Conservation (phyloP, 2,113 vertebrate species). For the Seriola dumerili region DNA sequence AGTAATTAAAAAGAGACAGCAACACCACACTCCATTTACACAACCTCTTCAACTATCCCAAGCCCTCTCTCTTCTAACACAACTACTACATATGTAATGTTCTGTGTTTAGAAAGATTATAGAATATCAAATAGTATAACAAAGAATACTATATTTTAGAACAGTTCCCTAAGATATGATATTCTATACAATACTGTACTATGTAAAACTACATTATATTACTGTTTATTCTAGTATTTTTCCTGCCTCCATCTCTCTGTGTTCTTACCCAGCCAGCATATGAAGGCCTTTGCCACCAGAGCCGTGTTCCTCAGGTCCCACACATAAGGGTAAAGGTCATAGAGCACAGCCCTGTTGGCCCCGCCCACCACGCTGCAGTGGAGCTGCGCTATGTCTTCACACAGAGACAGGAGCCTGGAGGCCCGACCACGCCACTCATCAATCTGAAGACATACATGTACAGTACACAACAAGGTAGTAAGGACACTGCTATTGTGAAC, state of each 20-base stretch:
- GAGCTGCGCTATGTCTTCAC: slow-evolving; percentile 82
- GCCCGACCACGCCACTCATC: slow-evolving; percentile 83
- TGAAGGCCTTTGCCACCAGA: slow-evolving; percentile 87
- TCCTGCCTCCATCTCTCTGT: neutral
- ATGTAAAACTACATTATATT: neutral
- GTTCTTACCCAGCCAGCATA: slow-evolving; percentile 88
- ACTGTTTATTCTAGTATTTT: neutral
- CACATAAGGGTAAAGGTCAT: slow-evolving; percentile 91
- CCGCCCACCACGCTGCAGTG: slow-evolving; percentile 86
- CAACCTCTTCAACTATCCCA: too few relatives aligned
- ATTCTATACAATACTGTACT: neutral
- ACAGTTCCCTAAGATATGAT: too few relatives aligned
- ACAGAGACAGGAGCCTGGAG: slow-evolving; percentile 82
- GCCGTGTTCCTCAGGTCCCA: slow-evolving; percentile 90
- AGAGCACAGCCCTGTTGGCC: slow-evolving; percentile 85
- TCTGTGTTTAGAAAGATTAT: neutral
- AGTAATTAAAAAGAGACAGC: slow-evolving; percentile 6
- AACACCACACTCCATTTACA: neutral
- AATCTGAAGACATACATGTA: slow-evolving; percentile 60
- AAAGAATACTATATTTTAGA: too few relatives aligned
- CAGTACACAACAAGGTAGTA: neutral
- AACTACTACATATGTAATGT: neutral
- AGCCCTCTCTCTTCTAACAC: neutral
- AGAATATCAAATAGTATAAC: neutral
- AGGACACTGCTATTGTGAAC: neutral